Conservation (phyloP, 2,888 invertebrate species). For the Pandemis corylana region DNA sequence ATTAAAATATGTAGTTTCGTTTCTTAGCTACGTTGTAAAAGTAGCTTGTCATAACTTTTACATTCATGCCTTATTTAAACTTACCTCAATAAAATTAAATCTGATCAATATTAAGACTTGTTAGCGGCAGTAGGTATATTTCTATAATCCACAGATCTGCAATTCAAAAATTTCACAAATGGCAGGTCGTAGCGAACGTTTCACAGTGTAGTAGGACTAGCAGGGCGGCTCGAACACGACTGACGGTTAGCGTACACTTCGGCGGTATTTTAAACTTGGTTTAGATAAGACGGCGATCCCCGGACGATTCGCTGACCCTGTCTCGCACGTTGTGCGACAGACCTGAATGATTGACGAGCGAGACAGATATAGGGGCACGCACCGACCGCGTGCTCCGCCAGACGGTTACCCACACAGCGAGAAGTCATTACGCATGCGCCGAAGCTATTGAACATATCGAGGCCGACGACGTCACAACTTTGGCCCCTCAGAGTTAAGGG, state of each 20-base stretch:
- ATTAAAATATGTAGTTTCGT: not conserved
- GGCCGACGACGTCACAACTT: conserved; percentile 70
- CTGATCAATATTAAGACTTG: conserved; percentile 13
- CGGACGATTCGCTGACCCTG: conserved; percentile 51
- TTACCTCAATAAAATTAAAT: conserved; percentile 60
- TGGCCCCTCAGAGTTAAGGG: conserved; percentile 67
- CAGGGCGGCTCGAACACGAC: conserved; percentile 73
- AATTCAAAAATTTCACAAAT: conserved; percentile 68
- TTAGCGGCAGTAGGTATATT: conserved; percentile 13
- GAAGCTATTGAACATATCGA: conserved; percentile 67
- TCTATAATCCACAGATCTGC: conserved; percentile 60
- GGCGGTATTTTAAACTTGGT: conserved; percentile 78
- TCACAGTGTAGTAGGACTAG: conserved; percentile 56
- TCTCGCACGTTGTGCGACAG: conserved; percentile 56
- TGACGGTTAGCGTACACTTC: conserved; percentile 69
- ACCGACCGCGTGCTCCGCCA: conserved; percentile 73
- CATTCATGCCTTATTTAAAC: conserved; percentile 50
- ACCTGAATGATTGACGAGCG: conserved; percentile 59
- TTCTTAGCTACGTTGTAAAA: not conserved
- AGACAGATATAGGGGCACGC: conserved; percentile 72
- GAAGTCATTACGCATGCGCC: conserved; percentile 74
- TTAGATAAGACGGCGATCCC: conserved; percentile 67
- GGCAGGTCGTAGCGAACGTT: conserved; percentile 56
- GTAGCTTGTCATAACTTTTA: conserved; percentile 30
- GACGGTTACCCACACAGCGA: conserved; percentile 70